Evolutionary conservation across 2,113 vertebrate species (phyloP).

Genomic region (Perca fluviatilis): DNA sequence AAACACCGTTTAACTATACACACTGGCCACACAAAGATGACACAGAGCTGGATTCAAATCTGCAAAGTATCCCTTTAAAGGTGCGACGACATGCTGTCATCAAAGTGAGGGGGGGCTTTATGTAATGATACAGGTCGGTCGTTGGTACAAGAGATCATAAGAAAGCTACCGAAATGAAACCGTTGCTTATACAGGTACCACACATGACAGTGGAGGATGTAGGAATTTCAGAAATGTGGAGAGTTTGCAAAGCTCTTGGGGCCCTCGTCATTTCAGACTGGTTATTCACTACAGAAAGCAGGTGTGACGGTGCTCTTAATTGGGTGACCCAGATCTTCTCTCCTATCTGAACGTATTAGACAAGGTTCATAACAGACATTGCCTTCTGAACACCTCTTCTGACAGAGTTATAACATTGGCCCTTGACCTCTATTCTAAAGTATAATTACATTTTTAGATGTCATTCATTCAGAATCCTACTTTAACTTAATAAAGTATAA

Average conservation of each 20-base stretch:
- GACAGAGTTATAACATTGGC: background rate
- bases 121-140: background rate
- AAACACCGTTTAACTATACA: too few relatives aligned
- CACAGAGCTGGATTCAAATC: too few relatives aligned
- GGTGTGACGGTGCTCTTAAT: background rate
- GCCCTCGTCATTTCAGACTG: background rate
- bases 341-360: background rate
- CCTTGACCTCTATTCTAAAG: background rate
- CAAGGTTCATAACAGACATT: background rate
- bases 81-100: background rate
- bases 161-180: background rate
- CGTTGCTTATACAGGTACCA: too few relatives aligned
- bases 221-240: background rate
- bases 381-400: background rate
- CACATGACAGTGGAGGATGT: background rate
- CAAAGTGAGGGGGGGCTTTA: background rate
- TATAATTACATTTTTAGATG: background rate
- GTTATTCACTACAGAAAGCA: background rate
- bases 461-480: background rate
- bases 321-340: background rate
- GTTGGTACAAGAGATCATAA: background rate
- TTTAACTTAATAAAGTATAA: too few relatives aligned
- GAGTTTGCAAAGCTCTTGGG: fast-evolving
- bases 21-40: too few relatives aligned
- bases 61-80: background rate